Conservation (phyloP, 1,140 invertebrate species). For the Phortica variegata region DNA sequence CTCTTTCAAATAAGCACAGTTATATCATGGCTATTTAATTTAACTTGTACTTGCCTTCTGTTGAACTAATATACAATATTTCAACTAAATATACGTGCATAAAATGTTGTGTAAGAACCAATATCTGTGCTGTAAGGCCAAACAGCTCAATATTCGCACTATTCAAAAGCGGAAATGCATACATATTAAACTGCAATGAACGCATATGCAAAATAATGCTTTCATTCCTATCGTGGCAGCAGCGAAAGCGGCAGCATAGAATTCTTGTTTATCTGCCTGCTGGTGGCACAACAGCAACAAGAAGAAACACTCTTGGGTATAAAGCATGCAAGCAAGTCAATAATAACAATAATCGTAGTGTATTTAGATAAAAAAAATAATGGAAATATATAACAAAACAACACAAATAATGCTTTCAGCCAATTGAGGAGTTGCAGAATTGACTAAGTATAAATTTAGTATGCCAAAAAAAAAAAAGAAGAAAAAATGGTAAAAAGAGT, state of each 20-base stretch:
- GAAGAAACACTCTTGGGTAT: neutral
- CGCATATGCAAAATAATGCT: neutral
- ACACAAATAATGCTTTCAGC: slow-evolving; percentile 37
- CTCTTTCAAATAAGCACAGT: too few relatives aligned
- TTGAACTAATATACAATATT: neutral
- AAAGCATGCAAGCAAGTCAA: slow-evolving; percentile 28
- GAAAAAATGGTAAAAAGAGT: slow-evolving; percentile 9
- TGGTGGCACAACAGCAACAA: slow-evolving; percentile 7
- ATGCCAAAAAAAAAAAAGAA: slow-evolving; percentile 45
- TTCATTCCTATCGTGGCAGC: slow-evolving; percentile 15
- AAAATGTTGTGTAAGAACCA: neutral
- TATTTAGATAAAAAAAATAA: slow-evolving; percentile 42
- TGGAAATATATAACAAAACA: too few relatives aligned
- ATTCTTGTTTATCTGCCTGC: slow-evolving; percentile 17
- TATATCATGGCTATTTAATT: too few relatives aligned
- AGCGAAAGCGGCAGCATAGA: slow-evolving; percentile 2
- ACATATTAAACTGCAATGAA: neutral
- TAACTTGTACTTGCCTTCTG: neutral
- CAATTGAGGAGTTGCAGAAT: slow-evolving; percentile 54
- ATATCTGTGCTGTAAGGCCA: too few relatives aligned
- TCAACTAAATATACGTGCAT: neutral
- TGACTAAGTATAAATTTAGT: slow-evolving; percentile 56
- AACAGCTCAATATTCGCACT: too few relatives aligned
- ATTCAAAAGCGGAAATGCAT: too few relatives aligned
- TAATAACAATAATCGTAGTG: slow-evolving; percentile 54